phyloP scores from a whole-genome alignment of 64 coral and sea anemone species.

The Porites australiensis region DNA sequence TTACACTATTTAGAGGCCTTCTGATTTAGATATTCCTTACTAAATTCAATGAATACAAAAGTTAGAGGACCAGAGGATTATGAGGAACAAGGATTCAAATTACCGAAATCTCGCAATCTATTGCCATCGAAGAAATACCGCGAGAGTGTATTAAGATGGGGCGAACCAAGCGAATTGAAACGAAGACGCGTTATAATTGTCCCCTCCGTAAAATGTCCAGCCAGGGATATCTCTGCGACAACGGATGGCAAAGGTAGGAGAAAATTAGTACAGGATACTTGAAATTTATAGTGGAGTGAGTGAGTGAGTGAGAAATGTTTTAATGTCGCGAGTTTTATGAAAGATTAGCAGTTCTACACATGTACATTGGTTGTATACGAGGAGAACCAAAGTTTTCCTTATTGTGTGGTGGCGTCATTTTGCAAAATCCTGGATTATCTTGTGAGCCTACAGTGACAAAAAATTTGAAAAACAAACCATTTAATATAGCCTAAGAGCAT shows the following conservation, averaged over 20 bases:
- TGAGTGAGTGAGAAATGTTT: too few species aligned
- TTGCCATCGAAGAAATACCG: slow-evolving; percentile 86
- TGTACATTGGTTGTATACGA: too few species aligned
- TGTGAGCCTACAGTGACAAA: too few species aligned
- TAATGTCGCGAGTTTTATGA: too few species aligned
- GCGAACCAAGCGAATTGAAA: slow-evolving; percentile 68
- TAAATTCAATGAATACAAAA: neutral
- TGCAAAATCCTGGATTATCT: too few species aligned
- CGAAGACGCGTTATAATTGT: slow-evolving; percentile 89
- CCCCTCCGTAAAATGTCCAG: slow-evolving; percentile 77
- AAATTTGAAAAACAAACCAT: too few species aligned
- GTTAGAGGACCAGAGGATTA: neutral
- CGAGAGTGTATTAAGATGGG: slow-evolving; percentile 79
- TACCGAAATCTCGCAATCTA: slow-evolving; percentile 78
- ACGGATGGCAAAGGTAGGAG: neutral
- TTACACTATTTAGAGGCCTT: neutral
- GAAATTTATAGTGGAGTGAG: neutral
- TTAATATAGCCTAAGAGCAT: too few species aligned
- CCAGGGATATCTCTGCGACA: slow-evolving; percentile 58
- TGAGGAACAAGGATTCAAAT: slow-evolving; percentile 29
- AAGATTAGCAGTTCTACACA: too few species aligned
- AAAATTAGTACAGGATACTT: neutral
- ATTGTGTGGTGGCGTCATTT: too few species aligned
- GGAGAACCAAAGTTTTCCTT: too few species aligned
- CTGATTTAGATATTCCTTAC: neutral